Conservation (phyloP, 2,888 invertebrate genomes). For the Pseudoips prasinana region DNA sequence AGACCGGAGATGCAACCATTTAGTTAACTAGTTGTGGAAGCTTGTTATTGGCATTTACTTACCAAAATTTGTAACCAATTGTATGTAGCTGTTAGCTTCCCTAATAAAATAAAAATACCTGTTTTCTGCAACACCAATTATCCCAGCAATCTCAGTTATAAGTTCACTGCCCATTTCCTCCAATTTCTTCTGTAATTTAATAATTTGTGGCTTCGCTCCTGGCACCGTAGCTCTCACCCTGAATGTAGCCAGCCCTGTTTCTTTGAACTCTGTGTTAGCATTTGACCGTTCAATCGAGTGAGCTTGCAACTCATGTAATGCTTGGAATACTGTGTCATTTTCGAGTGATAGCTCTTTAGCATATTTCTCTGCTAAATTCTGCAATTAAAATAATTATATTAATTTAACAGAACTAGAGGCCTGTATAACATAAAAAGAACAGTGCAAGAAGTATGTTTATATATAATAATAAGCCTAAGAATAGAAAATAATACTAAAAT, state of each 20-base stretch:
- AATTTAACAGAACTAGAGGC: too few relatives aligned
- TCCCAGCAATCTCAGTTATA: constrained; percentile 74
- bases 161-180: constrained; percentile 79
- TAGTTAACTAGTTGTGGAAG: too few relatives aligned
- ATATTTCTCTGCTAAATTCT: constrained; percentile 85
- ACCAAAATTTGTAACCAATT: too few relatives aligned
- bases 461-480: too few relatives aligned
- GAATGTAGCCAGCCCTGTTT: constrained; percentile 88
- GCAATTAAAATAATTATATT: constrained; percentile 7
- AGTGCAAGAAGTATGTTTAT: too few relatives aligned
- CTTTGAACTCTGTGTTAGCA: constrained; percentile 85
- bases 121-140: constrained; percentile 57
- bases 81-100: too few relatives aligned
- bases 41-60: too few relatives aligned
- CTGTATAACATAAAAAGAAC: too few relatives aligned
- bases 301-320: constrained; percentile 84
- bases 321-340: constrained; percentile 72
- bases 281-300: constrained; percentile 88
- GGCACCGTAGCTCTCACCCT: constrained; percentile 84
- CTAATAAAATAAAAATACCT: constrained; percentile 49
- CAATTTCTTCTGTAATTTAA: constrained; percentile 82
- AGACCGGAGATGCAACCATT: too few relatives aligned
- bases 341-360: constrained; percentile 78
- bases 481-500: too few relatives aligned
- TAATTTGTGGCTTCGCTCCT: constrained; percentile 67